phyloP scores from a whole-genome alignment of 1,140 invertebrate species.

The Drosophila murphyi region DNA sequence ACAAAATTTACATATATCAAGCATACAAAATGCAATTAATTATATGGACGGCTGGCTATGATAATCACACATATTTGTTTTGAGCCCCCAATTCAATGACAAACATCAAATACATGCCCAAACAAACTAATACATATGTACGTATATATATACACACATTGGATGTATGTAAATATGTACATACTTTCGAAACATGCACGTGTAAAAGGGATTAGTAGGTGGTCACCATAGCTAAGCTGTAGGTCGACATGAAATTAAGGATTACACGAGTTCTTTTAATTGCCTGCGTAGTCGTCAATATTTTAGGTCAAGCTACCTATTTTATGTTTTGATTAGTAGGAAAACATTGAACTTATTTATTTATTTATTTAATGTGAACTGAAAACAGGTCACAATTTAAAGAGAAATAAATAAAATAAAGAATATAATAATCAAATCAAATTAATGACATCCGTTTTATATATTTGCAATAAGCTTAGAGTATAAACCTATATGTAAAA shows the following conservation, averaged over 20 bases:
- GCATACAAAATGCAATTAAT: constrained; percentile 44
- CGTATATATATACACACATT: too few relatives aligned
- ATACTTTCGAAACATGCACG: constrained; percentile 19
- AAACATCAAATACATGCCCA: not conserved
- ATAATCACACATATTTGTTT: constrained; percentile 8
- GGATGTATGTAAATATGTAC: too few relatives aligned
- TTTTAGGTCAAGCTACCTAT: not conserved
- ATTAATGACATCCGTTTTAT: too few relatives aligned
- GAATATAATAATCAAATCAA: too few relatives aligned
- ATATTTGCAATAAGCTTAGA: too few relatives aligned
- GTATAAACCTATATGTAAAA: too few relatives aligned
- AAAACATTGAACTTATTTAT: too few relatives aligned
- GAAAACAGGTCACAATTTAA: too few relatives aligned
- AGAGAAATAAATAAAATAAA: too few relatives aligned
- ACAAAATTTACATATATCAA: constrained; percentile 34
- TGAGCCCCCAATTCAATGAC: not conserved
- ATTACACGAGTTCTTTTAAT: constrained; percentile 36
- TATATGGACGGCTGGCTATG: constrained; percentile 41
- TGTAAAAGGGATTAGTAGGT: constrained; percentile 59
- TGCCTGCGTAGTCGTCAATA: constrained; percentile 9
- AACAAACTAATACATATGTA: not conserved
- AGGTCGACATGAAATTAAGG: constrained; percentile 41
- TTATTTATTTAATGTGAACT: too few relatives aligned
- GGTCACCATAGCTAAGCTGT: constrained; percentile 48
- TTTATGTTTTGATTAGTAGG: not conserved